phyloP scores from a whole-genome alignment of 2,797 vertebrate species.

The Cyprinella venusta region DNA sequence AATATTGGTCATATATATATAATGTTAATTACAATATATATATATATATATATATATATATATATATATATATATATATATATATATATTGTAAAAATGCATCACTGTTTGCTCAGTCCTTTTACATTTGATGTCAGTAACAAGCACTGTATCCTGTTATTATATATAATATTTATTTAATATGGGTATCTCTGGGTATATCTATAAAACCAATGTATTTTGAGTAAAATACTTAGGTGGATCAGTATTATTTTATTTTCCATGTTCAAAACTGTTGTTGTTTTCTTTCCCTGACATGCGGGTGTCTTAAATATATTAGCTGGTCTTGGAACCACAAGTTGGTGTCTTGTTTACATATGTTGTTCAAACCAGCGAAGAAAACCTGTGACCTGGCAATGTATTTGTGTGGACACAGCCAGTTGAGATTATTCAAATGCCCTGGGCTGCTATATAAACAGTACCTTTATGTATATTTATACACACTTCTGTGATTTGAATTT shows the following conservation, averaged over 20 bases:
- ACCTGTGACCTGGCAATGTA: constrained; percentile 20
- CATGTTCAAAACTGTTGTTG: background rate
- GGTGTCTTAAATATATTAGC: constrained; percentile 32
- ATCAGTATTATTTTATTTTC: constrained; percentile 1
- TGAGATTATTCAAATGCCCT: constrained; percentile 51
- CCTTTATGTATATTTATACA: constrained; percentile 22
- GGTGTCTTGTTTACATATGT: constrained; percentile 29
- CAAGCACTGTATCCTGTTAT: background rate
- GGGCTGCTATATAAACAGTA: constrained; percentile 21
- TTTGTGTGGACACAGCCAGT: constrained; percentile 50
- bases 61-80: no score
- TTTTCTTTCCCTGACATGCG: background rate
- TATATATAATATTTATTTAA: no score
- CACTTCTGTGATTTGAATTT: constrained; percentile 23
- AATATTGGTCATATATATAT: no score
- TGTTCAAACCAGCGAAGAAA: constrained; percentile 12
- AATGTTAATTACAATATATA: no score
- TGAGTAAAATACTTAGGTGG: background rate
- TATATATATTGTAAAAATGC: background rate
- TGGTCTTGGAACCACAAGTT: background rate
- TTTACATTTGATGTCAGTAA: background rate
- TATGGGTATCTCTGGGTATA: no score
- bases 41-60: no score
- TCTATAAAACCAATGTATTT: background rate
- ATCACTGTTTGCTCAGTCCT: background rate